Evolutionary conservation across 2,888 invertebrate genomes (phyloP).

Genomic region (Scaptodrosophila latifasciaeformis): DNA sequence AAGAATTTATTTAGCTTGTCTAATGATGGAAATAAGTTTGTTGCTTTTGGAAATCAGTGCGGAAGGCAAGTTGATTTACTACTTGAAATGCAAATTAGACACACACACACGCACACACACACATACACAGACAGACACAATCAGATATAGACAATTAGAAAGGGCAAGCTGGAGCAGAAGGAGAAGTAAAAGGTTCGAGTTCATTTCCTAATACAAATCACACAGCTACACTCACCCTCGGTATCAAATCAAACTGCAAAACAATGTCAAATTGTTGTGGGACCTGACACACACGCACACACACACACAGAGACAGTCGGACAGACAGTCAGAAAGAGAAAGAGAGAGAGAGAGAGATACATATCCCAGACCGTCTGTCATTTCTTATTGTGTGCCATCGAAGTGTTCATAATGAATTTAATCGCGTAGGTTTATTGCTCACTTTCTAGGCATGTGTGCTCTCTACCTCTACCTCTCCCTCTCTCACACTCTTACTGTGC

Average conservation of each 20-base stretch:
- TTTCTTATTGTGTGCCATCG: constrained; percentile 59
- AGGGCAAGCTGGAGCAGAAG: constrained; percentile 31
- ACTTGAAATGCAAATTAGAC: constrained; percentile 54
- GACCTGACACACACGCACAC: not conserved
- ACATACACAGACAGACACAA: not conserved
- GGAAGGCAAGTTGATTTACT: constrained; percentile 51
- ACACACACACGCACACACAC: constrained; percentile 11
- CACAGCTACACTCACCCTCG: not conserved
- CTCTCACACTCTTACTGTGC: not conserved
- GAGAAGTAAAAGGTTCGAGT: constrained; percentile 27
- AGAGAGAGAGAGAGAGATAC: constrained; percentile 6
- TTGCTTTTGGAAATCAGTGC: constrained; percentile 33
- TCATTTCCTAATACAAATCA: constrained; percentile 28
- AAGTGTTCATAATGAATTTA: constrained; percentile 73
- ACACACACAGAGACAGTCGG: constrained; percentile 22
- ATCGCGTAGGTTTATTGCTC: constrained; percentile 74
- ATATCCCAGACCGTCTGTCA: constrained; percentile 40
- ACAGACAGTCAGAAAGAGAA: constrained; percentile 16
- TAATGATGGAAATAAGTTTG: not conserved
- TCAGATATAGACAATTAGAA: constrained; percentile 37
- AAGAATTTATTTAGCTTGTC: too few species aligned
- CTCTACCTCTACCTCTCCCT: not conserved
- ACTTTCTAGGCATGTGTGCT: constrained; percentile 41
- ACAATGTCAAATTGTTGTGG: constrained; percentile 30
- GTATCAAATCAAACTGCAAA: constrained; percentile 8